Evolutionary conservation across 2,888 invertebrate genomes (phyloP), one percentile per base, ranked within the genome.

Genomic region (Macrostomum cliftonense): DNA sequence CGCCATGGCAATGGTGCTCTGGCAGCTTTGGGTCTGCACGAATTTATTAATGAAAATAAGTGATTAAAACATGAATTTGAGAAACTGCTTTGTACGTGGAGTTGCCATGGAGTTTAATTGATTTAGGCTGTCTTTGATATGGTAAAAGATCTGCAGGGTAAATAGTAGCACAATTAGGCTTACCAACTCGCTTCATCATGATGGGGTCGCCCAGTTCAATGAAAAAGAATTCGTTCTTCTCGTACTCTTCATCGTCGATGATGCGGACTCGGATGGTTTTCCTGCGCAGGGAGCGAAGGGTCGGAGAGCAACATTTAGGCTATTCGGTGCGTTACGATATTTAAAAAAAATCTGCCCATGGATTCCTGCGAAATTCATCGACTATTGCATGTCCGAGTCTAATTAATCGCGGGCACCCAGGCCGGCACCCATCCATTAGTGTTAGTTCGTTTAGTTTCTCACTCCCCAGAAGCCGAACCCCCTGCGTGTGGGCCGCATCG

Each of bases 221-320:
- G 71, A 82, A 86, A 72, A 97, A 88, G 19, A 82, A 76, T 37
- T 89, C 86, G 65, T 88, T 85, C 70, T 95, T 89, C 72, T 95
- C 91, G 70, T 95, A 95, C 65, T 89, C 88, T 73, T 95, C 93
- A 66, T 91, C 89, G 74, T 97, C 93, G 57, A 85, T 78, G 55
- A 97, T 86, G 60, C 80, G 80, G 55, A 95, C 74, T 45, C 78
- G 76, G 64, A 97, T 83, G 63, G 74, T 75, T 75, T 87, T 82
- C 68, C 93, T 95, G 79, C 20, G 82, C 81, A 47, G 52, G 46
- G 42, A 52, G 50, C 5, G 28, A 4, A 28, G 9, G 28, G 55
- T 50, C 45, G 12, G 45, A 7, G 4, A 9, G 9, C 28, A 28
- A 9, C 5, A 28, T 4, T 28, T 28, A 9, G 9, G 28, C 4